These are phyloP conservation scores for Suillia variegata DNA, from an alignment of 2,888 invertebrate species.

Conservation along the genomic window DNA sequence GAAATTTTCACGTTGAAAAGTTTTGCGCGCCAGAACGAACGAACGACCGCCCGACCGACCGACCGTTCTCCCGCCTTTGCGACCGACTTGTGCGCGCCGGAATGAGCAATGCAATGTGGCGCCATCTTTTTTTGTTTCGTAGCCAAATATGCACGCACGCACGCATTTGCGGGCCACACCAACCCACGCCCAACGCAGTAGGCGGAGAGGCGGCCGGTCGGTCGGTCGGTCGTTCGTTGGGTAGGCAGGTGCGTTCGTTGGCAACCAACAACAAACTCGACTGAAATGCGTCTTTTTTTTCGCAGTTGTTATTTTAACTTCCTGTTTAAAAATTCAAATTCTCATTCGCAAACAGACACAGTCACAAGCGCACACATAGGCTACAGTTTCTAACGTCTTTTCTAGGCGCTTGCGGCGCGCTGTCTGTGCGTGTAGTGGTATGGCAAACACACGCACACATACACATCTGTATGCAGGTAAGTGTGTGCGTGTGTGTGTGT, in stretches of 20 bases:
- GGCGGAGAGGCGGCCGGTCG: background rate
- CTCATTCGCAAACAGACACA: too few species aligned
- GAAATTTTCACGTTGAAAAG: constrained; percentile 1
- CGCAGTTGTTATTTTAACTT: constrained; percentile 31
- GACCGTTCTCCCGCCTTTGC: too few species aligned
- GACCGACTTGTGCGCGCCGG: background rate
- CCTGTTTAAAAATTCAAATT: constrained; percentile 29
- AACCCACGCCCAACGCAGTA: background rate
- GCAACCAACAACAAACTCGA: too few species aligned
- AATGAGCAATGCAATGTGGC: constrained; percentile 15
- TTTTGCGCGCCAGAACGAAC: too few species aligned
- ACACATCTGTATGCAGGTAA: too few species aligned
- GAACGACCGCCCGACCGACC: too few species aligned
- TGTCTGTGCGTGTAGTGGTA: constrained; percentile 10
- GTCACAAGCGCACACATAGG: too few species aligned
- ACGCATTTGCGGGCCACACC: constrained; percentile 24
- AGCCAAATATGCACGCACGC: constrained; percentile 30
- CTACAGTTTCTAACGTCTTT: constrained; percentile 18
- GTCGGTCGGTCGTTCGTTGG: background rate
- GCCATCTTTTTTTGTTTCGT: constrained; percentile 2
- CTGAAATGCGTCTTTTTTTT: background rate
- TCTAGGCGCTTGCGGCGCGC: background rate
- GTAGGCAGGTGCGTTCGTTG: background rate
- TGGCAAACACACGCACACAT: too few species aligned
- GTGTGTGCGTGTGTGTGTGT: constrained; percentile 9